A percentile compares a stretch with the other conserved stretches of the same genome.
These are phyloP conservation scores for Sesia apiformis DNA, from an alignment of 2,888 invertebrate genomes.

Conservation along the genomic window DNA sequence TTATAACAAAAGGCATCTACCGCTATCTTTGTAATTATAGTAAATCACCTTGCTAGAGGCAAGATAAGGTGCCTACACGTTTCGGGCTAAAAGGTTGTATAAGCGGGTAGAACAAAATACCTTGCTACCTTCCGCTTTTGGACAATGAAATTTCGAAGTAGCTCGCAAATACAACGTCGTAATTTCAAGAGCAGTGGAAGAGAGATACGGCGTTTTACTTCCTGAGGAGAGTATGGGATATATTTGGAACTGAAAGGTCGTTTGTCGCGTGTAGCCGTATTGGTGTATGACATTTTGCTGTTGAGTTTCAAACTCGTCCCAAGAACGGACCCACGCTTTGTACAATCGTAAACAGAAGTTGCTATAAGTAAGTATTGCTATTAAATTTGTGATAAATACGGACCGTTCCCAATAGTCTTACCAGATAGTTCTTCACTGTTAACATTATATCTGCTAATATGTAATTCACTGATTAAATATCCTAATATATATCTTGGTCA, in stretches of 20 bases:
- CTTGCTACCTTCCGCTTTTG: constrained; percentile 46
- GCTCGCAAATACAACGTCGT: constrained; percentile 25
- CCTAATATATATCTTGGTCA: no score
- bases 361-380: no score
- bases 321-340: constrained; percentile 61
- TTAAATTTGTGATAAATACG: constrained; percentile 2
- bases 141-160: constrained; percentile 25
- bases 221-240: constrained; percentile 23
- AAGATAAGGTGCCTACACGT: constrained; percentile 60
- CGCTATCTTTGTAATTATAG: constrained; percentile 76
- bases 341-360: constrained; percentile 56
- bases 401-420: not conserved
- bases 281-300: constrained; percentile 43
- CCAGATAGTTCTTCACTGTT: no score
- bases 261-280: constrained; percentile 22
- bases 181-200: constrained; percentile 26
- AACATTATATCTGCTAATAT: no score
- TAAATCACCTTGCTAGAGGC: constrained; percentile 73
- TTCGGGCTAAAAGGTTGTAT: constrained; percentile 45
- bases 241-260: constrained; percentile 28
- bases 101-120: constrained; percentile 27
- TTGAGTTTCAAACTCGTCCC: constrained; percentile 43
- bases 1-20: constrained; percentile 74
- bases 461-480: no score
- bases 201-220: constrained; percentile 30